phyloP scores from a whole-genome alignment of 2,113 vertebrate genomes.

The Bolborhynchus lineola region DNA sequence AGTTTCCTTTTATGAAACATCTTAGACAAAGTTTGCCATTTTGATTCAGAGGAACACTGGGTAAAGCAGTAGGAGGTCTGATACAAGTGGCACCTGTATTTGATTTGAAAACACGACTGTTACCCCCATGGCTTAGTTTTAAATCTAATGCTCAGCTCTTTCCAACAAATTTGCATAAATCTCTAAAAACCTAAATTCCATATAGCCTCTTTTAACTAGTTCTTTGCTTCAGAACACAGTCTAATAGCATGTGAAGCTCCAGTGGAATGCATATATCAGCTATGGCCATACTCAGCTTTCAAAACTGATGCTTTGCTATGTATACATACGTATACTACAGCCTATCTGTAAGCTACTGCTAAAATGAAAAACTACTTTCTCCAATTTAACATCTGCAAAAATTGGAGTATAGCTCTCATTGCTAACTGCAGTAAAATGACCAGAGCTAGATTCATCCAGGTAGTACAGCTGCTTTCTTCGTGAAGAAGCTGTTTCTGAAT shows the following conservation, averaged over 20 bases:
- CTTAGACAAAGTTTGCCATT: not conserved
- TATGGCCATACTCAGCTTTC: not conserved
- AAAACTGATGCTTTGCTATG: not conserved
- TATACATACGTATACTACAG: not conserved
- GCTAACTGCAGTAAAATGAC: not conserved
- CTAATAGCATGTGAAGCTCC: not conserved
- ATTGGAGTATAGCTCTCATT: too few relatives aligned
- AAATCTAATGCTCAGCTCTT: not conserved
- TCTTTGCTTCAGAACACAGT: not conserved
- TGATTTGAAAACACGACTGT: not conserved
- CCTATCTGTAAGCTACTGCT: not conserved
- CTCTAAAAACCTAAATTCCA: not conserved
- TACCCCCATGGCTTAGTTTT: not conserved
- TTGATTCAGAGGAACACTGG: not conserved
- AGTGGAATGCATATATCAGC: not conserved
- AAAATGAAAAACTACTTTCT: not conserved
- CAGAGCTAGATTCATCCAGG: not conserved
- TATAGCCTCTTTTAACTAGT: not conserved
- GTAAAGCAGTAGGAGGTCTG: not conserved
- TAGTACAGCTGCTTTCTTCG: not conserved
- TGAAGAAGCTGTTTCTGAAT: not conserved
- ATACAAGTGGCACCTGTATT: not conserved
- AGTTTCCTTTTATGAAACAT: not conserved
- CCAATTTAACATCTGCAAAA: not conserved
- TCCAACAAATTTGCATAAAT: not conserved